phyloP scores from a whole-genome alignment of 2,888 invertebrate genomes.

The Leucozona laternaria region DNA sequence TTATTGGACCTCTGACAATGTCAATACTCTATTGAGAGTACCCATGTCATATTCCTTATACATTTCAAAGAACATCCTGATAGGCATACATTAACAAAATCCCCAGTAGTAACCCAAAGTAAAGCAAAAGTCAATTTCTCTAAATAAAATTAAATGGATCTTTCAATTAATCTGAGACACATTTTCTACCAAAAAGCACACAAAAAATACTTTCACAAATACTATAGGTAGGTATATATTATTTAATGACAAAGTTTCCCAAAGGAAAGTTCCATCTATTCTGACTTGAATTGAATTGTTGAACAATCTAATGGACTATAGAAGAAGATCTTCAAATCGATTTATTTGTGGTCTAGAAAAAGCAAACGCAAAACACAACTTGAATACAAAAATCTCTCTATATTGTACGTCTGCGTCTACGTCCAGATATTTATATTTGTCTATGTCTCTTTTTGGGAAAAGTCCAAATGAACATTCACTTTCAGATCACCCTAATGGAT shows the following conservation, averaged over 20 bases:
- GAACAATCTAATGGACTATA: slow-evolving; percentile 12
- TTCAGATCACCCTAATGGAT: slow-evolving; percentile 56
- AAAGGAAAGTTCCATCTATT: background rate
- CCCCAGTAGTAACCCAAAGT: too few species aligned
- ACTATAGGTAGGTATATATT: too few species aligned
- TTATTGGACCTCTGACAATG: too few species aligned
- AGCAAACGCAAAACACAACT: slow-evolving; percentile 2
- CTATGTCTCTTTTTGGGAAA: slow-evolving; percentile 1
- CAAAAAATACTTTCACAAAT: background rate
- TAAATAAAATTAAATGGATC: too few species aligned
- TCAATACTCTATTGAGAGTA: too few species aligned
- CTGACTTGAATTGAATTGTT: background rate
- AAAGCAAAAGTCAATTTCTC: too few species aligned
- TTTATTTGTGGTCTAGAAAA: slow-evolving; percentile 8
- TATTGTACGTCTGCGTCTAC: background rate
- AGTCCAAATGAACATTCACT: slow-evolving; percentile 18
- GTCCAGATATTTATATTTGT: too few species aligned
- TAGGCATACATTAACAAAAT: too few species aligned
- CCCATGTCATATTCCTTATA: too few species aligned
- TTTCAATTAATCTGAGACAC: slow-evolving; percentile 14
- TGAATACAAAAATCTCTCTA: slow-evolving; percentile 1
- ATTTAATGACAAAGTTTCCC: slow-evolving; percentile 29
- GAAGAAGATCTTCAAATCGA: background rate
- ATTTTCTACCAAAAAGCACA: background rate
- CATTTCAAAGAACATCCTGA: too few species aligned